These are phyloP conservation scores for Neodontobutis hainanensis DNA, from an alignment of 2,113 vertebrate genomes.

Conservation along the genomic window DNA sequence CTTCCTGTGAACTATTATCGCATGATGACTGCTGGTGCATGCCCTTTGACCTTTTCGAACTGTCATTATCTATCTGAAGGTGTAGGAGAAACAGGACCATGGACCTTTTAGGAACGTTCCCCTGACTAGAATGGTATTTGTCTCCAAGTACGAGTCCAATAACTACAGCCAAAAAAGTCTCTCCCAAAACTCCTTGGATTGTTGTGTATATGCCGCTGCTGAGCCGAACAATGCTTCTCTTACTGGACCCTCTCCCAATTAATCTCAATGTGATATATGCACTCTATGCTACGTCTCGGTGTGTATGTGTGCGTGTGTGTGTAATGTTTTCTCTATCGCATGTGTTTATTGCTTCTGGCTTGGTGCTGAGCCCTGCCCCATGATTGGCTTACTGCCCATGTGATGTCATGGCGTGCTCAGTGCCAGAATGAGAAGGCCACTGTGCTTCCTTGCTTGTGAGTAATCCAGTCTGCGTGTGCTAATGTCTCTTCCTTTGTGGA, in stretches of 20 bases:
- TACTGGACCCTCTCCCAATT: conserved; percentile 63
- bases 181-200: conserved; percentile 41
- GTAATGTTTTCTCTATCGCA: conserved; percentile 67
- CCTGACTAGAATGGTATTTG: conserved; percentile 40
- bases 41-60: conserved; percentile 83
- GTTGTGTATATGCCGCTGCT: conserved; percentile 66
- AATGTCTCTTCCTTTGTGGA: conserved; percentile 47
- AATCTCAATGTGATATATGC: conserved; percentile 80
- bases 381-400: conserved; percentile 61
- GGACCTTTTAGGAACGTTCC: conserved; percentile 54
- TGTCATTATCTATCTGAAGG: conserved; percentile 83
- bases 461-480: conserved; percentile 51
- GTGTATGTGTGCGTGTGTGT: conserved; percentile 56
- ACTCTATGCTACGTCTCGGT: conserved; percentile 76
- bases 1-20: conserved; percentile 93
- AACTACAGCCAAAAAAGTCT: conserved; percentile 64
- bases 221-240: conserved; percentile 65
- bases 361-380: conserved; percentile 58
- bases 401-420: conserved; percentile 69
- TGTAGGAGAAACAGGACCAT: conserved; percentile 53
- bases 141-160: conserved; percentile 54
- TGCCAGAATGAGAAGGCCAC: conserved; percentile 65
- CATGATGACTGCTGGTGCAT: conserved; percentile 95
- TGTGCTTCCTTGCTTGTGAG: conserved; percentile 53
- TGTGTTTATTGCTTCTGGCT: conserved; percentile 74